A percentile compares a stretch with the other conserved stretches of the same genome.
These are phyloP conservation scores for Brachirus orientalis DNA, from an alignment of 2,113 vertebrate species.

Conservation along the genomic window DNA sequence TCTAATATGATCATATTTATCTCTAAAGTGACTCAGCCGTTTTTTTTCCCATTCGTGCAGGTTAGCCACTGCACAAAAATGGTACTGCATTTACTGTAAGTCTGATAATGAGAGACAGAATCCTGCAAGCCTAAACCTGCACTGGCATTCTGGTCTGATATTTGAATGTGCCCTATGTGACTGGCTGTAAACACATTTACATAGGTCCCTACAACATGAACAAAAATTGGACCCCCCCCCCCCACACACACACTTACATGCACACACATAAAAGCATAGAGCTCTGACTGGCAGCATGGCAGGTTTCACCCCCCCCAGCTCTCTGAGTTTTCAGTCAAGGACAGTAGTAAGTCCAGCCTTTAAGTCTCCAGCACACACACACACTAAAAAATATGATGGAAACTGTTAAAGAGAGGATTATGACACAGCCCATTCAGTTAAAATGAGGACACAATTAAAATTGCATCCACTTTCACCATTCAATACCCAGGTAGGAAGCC, in stretches of 20 bases:
- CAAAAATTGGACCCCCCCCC: too few species aligned
- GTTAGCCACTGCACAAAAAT: too few species aligned
- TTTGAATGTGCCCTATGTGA: neutral
- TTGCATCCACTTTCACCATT: too few species aligned
- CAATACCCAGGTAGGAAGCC: too few species aligned
- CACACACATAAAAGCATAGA: constrained; percentile 12
- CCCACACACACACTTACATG: constrained; percentile 5
- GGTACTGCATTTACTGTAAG: too few species aligned
- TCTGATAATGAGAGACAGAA: too few species aligned
- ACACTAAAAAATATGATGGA: neutral
- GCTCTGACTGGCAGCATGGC: constrained; percentile 58
- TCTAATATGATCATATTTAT: too few species aligned
- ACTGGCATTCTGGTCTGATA: neutral
- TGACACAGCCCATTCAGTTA: too few species aligned
- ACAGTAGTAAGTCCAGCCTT: constrained; percentile 61
- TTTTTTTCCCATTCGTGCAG: too few species aligned
- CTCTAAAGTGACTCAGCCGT: too few species aligned
- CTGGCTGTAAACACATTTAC: neutral
- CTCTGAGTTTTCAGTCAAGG: constrained; percentile 70
- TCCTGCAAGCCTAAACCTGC: neutral
- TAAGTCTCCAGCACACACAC: constrained; percentile 11
- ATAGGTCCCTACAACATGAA: neutral
- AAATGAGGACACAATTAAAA: too few species aligned
- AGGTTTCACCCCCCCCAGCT: constrained; percentile 70
- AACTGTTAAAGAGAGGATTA: too few species aligned